Evolutionary conservation across 1,140 invertebrate genomes (phyloP).

Genomic region (Pogonomyrmex californicus): DNA sequence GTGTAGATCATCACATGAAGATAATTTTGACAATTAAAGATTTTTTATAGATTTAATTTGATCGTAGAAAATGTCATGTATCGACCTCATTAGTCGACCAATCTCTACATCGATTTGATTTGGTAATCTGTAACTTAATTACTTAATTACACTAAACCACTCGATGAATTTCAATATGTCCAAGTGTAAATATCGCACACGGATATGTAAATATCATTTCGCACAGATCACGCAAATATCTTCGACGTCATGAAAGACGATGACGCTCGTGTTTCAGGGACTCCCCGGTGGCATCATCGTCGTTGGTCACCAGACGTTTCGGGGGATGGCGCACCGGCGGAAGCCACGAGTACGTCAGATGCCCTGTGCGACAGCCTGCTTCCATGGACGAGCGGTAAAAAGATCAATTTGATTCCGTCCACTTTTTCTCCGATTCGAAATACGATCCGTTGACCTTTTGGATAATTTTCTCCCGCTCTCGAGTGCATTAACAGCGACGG

Average conservation of each 20-base stretch:
- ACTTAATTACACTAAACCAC: background rate
- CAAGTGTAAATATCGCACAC: slow-evolving; percentile 46
- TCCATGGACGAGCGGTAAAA: slow-evolving; percentile 85
- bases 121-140: background rate
- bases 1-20: no score
- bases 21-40: background rate
- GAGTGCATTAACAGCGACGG: background rate
- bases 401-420: background rate
- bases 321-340: slow-evolving; percentile 81
- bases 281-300: slow-evolving; percentile 74
- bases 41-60: background rate
- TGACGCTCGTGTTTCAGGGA: slow-evolving; percentile 75
- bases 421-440: background rate
- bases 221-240: background rate
- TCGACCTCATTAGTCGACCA: background rate
- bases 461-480: background rate
- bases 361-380: slow-evolving; percentile 83
- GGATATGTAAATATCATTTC: background rate
- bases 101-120: background rate
- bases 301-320: slow-evolving; percentile 80
- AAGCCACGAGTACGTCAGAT: slow-evolving; percentile 84
- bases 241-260: background rate
- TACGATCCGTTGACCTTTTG: background rate
- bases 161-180: background rate
- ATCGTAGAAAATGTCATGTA: background rate